phyloP scores from a whole-genome alignment of 2,888 invertebrate genomes.

The Xylota segnis region DNA sequence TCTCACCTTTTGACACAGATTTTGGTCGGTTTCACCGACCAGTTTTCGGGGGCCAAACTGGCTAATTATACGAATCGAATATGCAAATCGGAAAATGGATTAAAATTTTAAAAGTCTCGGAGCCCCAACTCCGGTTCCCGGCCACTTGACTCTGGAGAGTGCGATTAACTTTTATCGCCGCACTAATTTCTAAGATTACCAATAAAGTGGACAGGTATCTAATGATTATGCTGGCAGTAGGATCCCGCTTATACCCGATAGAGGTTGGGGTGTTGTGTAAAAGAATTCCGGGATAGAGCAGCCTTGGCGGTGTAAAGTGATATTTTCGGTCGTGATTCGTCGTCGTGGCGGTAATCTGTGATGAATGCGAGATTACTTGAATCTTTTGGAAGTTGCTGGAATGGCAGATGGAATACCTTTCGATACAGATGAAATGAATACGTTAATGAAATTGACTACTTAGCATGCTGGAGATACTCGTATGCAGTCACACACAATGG shows the following conservation, averaged over 20 bases:
- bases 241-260: too few relatives aligned
- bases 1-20: conserved; percentile 72
- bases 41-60: conserved; percentile 19
- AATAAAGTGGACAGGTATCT: conserved; percentile 55
- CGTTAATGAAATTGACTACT: conserved; percentile 49
- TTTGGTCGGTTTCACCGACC: conserved; percentile 27
- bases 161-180: conserved; percentile 68
- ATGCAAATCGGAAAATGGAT: conserved; percentile 65
- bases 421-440: conserved; percentile 69
- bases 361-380: conserved; percentile 58
- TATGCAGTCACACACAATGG: not conserved
- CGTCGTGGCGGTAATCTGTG: conserved; percentile 38
- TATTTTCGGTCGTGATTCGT: conserved; percentile 35
- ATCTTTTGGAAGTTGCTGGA: not conserved
- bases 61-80: conserved; percentile 62
- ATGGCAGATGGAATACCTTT: conserved; percentile 33
- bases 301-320: conserved; percentile 14
- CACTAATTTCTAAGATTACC: conserved; percentile 72
- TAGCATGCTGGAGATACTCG: conserved; percentile 31
- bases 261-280: conserved; percentile 5
- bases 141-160: conserved; percentile 45
- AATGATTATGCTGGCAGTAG: not conserved
- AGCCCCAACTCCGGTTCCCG: not conserved
- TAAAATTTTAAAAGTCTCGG: conserved; percentile 51
- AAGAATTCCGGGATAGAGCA: not conserved